phyloP scores from a whole-genome alignment of 2,113 vertebrate species.

The Hemiscyllium ocellatum region DNA sequence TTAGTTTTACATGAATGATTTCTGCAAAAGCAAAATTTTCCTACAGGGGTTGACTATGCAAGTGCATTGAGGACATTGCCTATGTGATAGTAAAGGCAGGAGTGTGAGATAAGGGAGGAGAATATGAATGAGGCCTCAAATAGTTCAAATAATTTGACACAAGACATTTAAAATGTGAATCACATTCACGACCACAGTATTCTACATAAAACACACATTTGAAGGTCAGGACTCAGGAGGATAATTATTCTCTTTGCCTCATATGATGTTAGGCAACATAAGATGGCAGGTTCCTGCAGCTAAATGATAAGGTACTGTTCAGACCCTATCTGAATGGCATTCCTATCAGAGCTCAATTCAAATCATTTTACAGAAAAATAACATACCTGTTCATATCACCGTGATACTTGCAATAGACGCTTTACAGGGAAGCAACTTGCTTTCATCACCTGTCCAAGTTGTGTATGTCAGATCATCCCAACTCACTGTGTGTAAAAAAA shows the following conservation, averaged over 20 bases:
- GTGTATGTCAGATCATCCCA: no score
- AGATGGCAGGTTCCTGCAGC: neutral
- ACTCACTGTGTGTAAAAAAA: neutral
- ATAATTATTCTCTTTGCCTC: neutral
- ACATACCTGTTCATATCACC: neutral
- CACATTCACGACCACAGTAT: neutral
- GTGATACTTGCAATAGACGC: neutral
- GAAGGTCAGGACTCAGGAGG: neutral
- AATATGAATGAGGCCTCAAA: neutral
- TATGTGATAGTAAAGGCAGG: neutral
- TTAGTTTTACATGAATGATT: neutral
- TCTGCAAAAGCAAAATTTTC: neutral
- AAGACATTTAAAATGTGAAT: neutral
- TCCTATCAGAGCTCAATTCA: neutral
- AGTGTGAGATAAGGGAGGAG: neutral
- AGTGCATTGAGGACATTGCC: neutral
- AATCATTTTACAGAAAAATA: neutral
- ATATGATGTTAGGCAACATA: neutral
- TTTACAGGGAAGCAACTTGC: neutral
- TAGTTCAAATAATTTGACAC: neutral
- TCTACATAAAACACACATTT: neutral
- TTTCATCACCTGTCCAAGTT: neutral
- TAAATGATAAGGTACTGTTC: neutral
- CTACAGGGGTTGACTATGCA: neutral
- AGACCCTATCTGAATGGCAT: neutral